Base-by-base conservation (phyloP, 2,888 invertebrate species). In the Anthoptus insignis region DNA sequence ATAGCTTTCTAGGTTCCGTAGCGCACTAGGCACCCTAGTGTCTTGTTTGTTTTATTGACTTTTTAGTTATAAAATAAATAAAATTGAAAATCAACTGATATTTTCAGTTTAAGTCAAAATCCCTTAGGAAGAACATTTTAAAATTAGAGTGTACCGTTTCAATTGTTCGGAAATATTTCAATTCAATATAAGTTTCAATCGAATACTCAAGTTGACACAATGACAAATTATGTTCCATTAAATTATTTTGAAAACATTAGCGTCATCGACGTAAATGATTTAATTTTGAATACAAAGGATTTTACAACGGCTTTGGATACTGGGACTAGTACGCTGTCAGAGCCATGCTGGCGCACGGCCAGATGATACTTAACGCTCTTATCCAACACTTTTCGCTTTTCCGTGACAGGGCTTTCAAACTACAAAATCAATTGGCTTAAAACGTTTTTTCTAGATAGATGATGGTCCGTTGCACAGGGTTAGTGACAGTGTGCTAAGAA, bases 361-460 rank as follows among this genome's bases (percentile, higher is more conserved):
- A 63, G 57, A 57, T 50, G 50, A 57, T 57, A 42, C 57, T 64
- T 64, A 57, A 57, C 32, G 57, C 64, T 64, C 64, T 52, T 57
- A 64, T 64, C 64, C 57, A 16, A 64, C 64, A 64, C 64, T 64
- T 64, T 64, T 42, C 64, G 50, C 39, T 39, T 57, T 49, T 34
- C 56, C 47, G 39, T 50, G 57, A 64, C 63, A 64, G 56, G 39
- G 13, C 27, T 64, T 64, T 64, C 50, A 57, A 64, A 57, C 32
- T 29, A 21, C 32, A 32, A 50, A 57, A 52, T 64, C 64, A 57
- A 64, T 64, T 64, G 57, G 57, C 42, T 57, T 64, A 57, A 63
- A 50, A 57, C n/a, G 56, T 56, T 54, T 57, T 47, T 22, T n/a
- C n/a, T 14, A 13, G 22, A n/a, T 47, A 22, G 22, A 47, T 22